phyloP scores from a whole-genome alignment of 1,140 invertebrate genomes.

The Drosophila equinoxialis region DNA sequence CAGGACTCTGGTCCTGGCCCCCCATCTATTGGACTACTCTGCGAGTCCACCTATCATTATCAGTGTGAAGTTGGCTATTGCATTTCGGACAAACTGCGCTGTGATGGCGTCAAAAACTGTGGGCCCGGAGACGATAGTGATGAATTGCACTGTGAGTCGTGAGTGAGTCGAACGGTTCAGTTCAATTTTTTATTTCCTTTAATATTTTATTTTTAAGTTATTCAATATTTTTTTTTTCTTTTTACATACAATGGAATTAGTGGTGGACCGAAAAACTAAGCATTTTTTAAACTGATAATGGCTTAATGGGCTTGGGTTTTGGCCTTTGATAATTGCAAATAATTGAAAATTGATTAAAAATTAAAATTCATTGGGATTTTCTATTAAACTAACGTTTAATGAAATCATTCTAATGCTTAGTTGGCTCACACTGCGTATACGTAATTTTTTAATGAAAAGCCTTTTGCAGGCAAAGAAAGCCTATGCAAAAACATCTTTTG shows the following conservation, averaged over 20 bases:
- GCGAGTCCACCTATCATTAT: constrained; percentile 82
- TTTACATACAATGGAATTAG: background rate
- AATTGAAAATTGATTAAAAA: no score
- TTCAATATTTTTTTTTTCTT: constrained; percentile 23
- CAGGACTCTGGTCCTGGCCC: constrained; percentile 83
- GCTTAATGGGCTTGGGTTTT: no score
- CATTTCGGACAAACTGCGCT: constrained; percentile 90
- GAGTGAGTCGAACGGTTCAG: constrained; percentile 83
- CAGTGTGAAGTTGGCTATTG: constrained; percentile 87
- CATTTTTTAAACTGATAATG: no score
- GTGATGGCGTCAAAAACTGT: constrained; percentile 92
- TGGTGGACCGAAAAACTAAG: no score
- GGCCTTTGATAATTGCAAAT: no score
- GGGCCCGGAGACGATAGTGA: constrained; percentile 91
- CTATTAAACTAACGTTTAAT: no score
- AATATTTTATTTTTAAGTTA: constrained; percentile 43
- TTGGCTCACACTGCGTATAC: no score
- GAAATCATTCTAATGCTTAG: no score
- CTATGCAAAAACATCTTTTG: no score
- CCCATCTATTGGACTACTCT: constrained; percentile 77
- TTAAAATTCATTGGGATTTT: no score
- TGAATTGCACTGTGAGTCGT: constrained; percentile 91
- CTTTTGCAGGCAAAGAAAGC: no score
- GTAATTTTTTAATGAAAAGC: no score
- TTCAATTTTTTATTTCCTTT: constrained; percentile 80